phyloP scores from a whole-genome alignment of 2,797 vertebrate species.

The Alca torda region DNA sequence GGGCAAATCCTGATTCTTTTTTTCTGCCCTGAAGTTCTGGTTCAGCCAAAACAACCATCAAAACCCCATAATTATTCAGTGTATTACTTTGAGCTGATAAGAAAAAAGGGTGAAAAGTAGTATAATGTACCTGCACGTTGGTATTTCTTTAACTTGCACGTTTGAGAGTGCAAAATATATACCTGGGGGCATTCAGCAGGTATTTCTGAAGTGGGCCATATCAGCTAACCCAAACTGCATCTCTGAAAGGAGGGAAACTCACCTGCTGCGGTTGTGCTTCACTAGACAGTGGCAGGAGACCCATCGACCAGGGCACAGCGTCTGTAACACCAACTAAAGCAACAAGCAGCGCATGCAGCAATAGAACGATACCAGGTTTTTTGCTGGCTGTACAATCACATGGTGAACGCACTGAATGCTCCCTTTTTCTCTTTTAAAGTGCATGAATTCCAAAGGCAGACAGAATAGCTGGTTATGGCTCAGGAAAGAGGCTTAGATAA shows the following conservation, averaged over 20 bases:
- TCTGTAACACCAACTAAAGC: background rate
- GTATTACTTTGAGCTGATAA: background rate
- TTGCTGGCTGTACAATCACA: background rate
- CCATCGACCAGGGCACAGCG: accelerated
- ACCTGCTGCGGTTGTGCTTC: background rate
- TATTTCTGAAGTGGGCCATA: background rate
- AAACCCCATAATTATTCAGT: background rate
- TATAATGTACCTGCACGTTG: background rate
- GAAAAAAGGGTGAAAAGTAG: background rate
- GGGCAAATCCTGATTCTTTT: background rate
- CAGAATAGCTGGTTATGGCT: background rate
- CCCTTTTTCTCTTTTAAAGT: background rate
- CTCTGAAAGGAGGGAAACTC: background rate
- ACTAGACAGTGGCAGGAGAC: background rate
- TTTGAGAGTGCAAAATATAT: background rate
- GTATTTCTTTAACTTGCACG: background rate
- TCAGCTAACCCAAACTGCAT: background rate
- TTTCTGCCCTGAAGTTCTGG: background rate
- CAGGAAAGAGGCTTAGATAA: background rate
- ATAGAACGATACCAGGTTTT: background rate
- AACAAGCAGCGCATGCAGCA: background rate
- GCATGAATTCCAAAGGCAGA: background rate
- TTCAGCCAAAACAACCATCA: background rate
- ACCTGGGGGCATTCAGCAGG: background rate
- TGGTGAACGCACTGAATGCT: background rate